Evolutionary conservation across 2,113 vertebrate species (phyloP), one percentile per base, ranked within the genome.

Genomic region (Cynocephalus volans): DNA sequence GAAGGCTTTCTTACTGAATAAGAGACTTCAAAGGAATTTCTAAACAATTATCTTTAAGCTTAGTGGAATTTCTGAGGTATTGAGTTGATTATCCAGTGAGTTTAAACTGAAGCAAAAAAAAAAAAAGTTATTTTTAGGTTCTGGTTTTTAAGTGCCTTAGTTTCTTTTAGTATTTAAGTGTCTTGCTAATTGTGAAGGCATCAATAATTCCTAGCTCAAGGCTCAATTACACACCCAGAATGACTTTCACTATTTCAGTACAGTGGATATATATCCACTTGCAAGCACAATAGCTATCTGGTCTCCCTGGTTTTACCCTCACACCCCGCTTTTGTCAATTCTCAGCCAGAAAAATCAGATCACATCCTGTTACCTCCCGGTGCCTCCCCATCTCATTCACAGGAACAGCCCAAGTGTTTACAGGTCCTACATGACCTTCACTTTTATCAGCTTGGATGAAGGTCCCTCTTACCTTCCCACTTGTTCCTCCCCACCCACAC

Each of bases 71-170:
- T 94, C 79, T 23, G 12, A 96, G 79, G 56, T 50, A 58, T 15
- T 45, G 31, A 56, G 19, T 70, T 72, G 17, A 26, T 0, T 60
- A 67, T 79, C 23, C 24, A 45, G 50, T 41, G 56, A 67, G 18
- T 88, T 96, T 91, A 92, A 79, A 31, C 17, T 65, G 33, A 83
- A 73, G 23, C 3, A 54, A 36, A 54, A n/a, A 54, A 11, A 45
- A 69, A 48, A 33, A 76, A 52, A 75, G 9, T 24, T 60, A 56
- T 70, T 48, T 94, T 58, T 67, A 41, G 48, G 17, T 87, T 56
- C 21, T 69, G 2, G 3, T 8, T 64, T 88, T 77, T 45, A 69
- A 82, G 17, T 24, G 18, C 28, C 9, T 75, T 33, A 1, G 6
- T 19, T 18, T 24, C 41, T 41, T 45, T 76, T 19, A 45, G 41